Conservation (phyloP, 2,797 vertebrate genomes). For the Malurus splendens region DNA sequence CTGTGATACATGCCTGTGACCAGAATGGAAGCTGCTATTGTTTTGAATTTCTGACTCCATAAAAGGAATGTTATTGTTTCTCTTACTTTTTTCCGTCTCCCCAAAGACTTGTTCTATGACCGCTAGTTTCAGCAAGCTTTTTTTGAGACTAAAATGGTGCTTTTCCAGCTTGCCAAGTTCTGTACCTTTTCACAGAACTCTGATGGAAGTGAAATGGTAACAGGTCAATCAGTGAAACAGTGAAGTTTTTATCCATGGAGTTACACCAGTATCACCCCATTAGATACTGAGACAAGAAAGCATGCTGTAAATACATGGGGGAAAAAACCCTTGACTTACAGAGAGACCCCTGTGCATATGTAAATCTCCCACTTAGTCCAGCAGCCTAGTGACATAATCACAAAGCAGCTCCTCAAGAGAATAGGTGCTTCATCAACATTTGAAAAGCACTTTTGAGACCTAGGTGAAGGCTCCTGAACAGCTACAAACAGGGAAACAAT, state of each 20-base stretch:
- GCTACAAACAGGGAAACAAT: neutral
- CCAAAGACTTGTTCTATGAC: neutral
- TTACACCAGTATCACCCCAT: neutral
- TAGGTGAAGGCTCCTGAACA: neutral
- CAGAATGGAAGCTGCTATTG: constrained; percentile 23
- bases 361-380: neutral
- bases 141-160: neutral
- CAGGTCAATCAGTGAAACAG: neutral
- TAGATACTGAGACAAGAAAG: neutral
- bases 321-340: neutral
- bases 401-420: neutral
- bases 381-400: neutral
- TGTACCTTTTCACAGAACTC: neutral
- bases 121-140: neutral
- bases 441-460: neutral
- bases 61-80: constrained; percentile 19
- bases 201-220: neutral
- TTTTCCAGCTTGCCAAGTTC: neutral
- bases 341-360: neutral
- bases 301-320: neutral
- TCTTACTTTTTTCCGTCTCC: neutral
- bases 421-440: neutral
- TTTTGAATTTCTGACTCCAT: neutral
- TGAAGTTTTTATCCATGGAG: neutral
- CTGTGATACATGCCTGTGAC: neutral